Evolutionary conservation across 2,888 invertebrate genomes (phyloP), one percentile per base, ranked within the genome.

Genomic region (Idaea biselata): DNA sequence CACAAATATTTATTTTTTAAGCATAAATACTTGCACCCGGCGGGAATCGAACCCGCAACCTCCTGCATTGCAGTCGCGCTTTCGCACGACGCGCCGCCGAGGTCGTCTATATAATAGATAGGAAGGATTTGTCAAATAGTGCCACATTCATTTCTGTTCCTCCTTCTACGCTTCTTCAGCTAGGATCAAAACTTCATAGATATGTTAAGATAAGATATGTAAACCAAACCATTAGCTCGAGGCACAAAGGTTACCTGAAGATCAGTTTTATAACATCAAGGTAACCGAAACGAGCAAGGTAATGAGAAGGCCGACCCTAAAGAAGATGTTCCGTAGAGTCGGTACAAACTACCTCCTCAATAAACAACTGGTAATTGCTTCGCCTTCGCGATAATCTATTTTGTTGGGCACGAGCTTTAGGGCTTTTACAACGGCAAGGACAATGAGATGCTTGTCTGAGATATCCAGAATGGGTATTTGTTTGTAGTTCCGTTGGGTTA

Each of bases 311-410:
- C 16, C 55, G 16, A 16, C n/a, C 55, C 55, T 16, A 17, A 7
- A 17, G 16, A 55, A 55, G 55, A 17, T 25, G 25, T 25, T 17
- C 55, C 17, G 55, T 44, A 55, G 16, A 55, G 7, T 55, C 1
- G 6, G 32, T 16, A 6, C 55, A 1, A 55, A 6, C n/a, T 55
- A 16, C 16, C 55, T 56, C 25, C 56, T 61, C 59, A 32, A 61
- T 63, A 61, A 61, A 58, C 57, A 55, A 55, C 17, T 63, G 62
- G 60, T 62, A 63, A 61, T 63, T 63, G 31, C 63, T 55, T 63
- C 59, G 44, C 63, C 62, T 63, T 66, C 60, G 33, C 56, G 60
- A 32, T 58, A 61, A 63, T 63, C 59, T 18, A 32, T 58, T 62
- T 59, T 59, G 11, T 44, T 44, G 44, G 44, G 44, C 44, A 44